Conservation (phyloP, 2,888 invertebrate genomes). For the Epinotia demarniana region DNA sequence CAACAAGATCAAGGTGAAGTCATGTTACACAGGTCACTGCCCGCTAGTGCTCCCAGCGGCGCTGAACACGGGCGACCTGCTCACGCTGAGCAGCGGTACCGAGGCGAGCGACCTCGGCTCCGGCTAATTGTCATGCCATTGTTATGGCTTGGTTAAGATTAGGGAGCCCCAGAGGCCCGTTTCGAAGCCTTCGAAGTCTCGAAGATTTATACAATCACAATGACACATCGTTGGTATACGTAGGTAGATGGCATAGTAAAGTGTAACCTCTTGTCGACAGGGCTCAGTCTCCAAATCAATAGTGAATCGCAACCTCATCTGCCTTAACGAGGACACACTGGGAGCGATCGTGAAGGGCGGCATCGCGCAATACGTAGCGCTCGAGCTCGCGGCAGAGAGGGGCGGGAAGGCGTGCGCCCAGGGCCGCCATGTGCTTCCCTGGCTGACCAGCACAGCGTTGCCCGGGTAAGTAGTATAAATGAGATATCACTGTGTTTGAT, state of each 20-base stretch:
- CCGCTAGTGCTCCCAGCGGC: too few species aligned
- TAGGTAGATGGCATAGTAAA: not conserved
- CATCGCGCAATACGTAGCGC: constrained; percentile 95
- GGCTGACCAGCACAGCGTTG: constrained; percentile 86
- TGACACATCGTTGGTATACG: not conserved
- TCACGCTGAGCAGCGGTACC: constrained; percentile 49
- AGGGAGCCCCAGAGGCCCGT: too few species aligned
- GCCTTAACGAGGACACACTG: constrained; percentile 97
- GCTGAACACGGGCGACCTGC: constrained; percentile 51
- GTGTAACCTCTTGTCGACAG: constrained; percentile 53
- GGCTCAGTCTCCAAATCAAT: constrained; percentile 81
- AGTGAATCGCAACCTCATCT: constrained; percentile 83
- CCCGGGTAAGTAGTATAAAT: constrained; percentile 61
- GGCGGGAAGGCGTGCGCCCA: constrained; percentile 86
- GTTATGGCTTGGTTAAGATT: too few species aligned
- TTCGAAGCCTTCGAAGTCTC: too few species aligned
- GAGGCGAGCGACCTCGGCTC: constrained; percentile 87
- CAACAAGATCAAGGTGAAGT: too few species aligned
- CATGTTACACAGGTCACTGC: too few species aligned
- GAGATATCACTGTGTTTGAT: too few species aligned
- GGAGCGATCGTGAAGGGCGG: constrained; percentile 98
- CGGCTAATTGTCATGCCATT: constrained; percentile 69
- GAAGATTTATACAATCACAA: too few species aligned
- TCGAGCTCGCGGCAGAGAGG: constrained; percentile 95
- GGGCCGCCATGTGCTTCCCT: constrained; percentile 87